Base-by-base conservation (phyloP, 1,140 invertebrate species). In the Acyrthosiphon pisum region DNA sequence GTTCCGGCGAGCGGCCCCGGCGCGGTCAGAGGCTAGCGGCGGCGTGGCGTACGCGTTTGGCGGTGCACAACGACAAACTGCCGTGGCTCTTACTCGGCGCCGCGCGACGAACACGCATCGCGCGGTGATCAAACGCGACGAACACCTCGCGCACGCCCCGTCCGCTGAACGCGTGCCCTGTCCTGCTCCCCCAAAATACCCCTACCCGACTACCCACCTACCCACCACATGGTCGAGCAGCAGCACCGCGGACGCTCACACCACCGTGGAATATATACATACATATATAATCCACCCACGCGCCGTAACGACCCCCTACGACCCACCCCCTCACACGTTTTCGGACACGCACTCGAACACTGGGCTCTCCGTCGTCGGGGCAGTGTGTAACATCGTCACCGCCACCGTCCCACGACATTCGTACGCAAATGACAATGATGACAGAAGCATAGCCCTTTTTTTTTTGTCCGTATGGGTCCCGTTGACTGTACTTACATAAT, bases 1-100 rank as follows among this genome's bases (percentile, higher is more conserved):
- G 60, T 76, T 14, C n/a, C 60, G 60, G 2, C n/a, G 60, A 76
- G 11, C 30, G 14, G 30, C 0, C 60, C 11, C 14, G n/a, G 60
- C 30, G 14, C 60, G 18, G 60, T n/a, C 60, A 18, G 60, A 20
- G 60, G 30, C 60, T 76, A 6, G 30, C 44, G 60, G 60, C 6
- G 41, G 22, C 20, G 37, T n/a, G 48, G 35, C 81, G 91, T 35
- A 84, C 91, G 44, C 76, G 91, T 84, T 92, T 44, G 91, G 30
- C 76, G 91, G 68, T 92, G 44, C 81, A 81, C 81, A 81, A 48
- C 76, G 76, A 92, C 91, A 53, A 53, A 92, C 90, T 91, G 22
- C 37, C 37, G 37, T 84, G 83, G 83, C 14, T 76, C 60, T 76
- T 76, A 76, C n/a, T 76, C 60, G 60, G 60, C 60, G 14, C 30